Evolutionary conservation across 2,797 vertebrate genomes (phyloP).

Genomic region (Hypotaenidia philippensis): DNA sequence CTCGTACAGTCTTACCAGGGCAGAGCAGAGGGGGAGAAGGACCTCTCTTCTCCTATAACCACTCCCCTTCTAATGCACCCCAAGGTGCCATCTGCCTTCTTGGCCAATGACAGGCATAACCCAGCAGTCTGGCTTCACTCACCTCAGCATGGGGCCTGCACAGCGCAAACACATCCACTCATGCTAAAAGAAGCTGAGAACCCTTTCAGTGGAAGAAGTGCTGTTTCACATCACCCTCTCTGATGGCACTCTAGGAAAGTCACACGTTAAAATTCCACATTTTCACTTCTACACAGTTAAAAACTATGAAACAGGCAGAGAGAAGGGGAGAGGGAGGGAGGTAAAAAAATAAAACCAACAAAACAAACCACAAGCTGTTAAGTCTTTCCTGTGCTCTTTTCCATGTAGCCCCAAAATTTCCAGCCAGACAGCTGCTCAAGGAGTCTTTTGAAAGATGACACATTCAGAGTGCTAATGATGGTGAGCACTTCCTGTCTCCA

Average conservation of each 20-base stretch:
- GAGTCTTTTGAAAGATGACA: background rate
- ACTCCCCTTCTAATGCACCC: too few relatives aligned
- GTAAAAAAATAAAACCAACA: background rate
- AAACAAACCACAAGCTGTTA: background rate
- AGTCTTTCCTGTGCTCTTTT: background rate
- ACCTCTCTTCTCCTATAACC: too few relatives aligned
- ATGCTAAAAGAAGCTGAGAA: background rate
- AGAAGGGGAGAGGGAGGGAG: background rate
- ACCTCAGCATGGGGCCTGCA: background rate
- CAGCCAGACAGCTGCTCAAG: background rate
- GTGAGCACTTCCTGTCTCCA: background rate
- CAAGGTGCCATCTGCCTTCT: too few relatives aligned
- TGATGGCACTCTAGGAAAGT: background rate
- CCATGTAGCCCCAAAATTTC: background rate
- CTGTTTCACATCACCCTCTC: background rate
- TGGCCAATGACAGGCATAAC: background rate
- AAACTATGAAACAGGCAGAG: background rate
- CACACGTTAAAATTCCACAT: background rate
- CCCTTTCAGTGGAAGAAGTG: background rate
- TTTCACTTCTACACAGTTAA: background rate
- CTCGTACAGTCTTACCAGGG: too few relatives aligned
- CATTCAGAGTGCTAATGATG: background rate
- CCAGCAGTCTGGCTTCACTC: background rate
- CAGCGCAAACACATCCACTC: accelerated
- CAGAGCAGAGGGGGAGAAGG: too few relatives aligned